A percentile compares a stretch with the other conserved stretches of the same genome.
Evolutionary conservation across 2,888 invertebrate genomes (phyloP).

Genomic region (Polyommatus icarus): DNA sequence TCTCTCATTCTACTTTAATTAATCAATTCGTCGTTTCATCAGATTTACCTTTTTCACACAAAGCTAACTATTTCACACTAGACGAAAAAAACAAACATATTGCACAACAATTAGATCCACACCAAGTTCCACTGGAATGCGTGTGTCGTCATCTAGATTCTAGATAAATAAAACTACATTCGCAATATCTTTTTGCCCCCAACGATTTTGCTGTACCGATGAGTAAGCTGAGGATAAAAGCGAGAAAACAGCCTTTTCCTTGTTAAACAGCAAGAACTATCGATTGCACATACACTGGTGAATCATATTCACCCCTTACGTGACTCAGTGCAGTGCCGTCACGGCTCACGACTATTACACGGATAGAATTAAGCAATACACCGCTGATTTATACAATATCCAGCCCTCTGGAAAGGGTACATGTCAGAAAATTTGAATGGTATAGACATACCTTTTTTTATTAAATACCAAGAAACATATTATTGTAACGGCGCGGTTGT

Average conservation of each 20-base stretch:
- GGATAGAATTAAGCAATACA: conserved; percentile 14
- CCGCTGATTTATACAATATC: not conserved
- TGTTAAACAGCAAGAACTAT: conserved; percentile 10
- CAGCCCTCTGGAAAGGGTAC: not conserved
- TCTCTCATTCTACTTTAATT: too few relatives aligned
- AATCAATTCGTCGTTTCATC: too few relatives aligned
- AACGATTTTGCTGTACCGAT: not conserved
- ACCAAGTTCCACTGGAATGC: not conserved
- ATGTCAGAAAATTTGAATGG: not conserved
- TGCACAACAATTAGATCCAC: not conserved
- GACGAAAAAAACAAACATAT: not conserved
- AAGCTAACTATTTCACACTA: not conserved
- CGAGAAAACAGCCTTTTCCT: conserved; percentile 1
- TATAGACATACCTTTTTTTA: not conserved
- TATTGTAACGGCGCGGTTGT: too few relatives aligned
- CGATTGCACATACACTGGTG: conserved; percentile 27
- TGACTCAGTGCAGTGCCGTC: conserved; percentile 26
- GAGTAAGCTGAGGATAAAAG: conserved; percentile 12
- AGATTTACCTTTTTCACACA: not conserved
- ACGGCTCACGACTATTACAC: conserved; percentile 5
- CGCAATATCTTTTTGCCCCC: conserved; percentile 2
- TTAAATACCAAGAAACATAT: not conserved
- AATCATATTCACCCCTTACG: conserved; percentile 21
- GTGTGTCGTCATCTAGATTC: not conserved
- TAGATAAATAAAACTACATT: not conserved